Base-by-base conservation (phyloP, 2,888 invertebrate species). In the Meghimatium bilineatum region DNA sequence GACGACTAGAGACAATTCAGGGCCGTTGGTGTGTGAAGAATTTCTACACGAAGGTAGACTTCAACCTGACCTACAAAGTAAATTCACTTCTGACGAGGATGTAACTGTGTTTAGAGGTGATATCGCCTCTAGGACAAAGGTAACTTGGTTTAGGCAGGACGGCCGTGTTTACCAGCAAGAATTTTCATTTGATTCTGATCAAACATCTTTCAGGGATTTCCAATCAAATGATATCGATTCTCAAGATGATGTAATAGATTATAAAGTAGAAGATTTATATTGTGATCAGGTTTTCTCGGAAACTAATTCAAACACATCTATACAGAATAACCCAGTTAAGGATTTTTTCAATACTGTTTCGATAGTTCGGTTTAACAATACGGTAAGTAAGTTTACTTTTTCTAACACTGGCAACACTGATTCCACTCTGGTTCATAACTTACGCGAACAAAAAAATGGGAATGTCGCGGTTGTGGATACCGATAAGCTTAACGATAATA, bases 101-200 rank as follows among this genome's bases (percentile, higher is more conserved):
- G 49, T 66, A 5, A 78, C 78, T 32, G 44, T 32, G 14, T 78
- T 78, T 44, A 66, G 63, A 66, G 38, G 78, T 44, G 49, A 66
- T 8, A 5, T 12, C 26, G 20, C 0, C 29, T 63, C 67, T 26
- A 23, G 26, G 17, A 49, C 67, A 49, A 66, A 44, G 44, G 66
- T 32, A n/a, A 36, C 60, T n/a, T 36, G 60, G n/a, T 49, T 63
- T 63, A 10, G n/a, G 6, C 17, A 67, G 12, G 49, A 29, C n/a
- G 26, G 26, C 34, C 20, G 34, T 34, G 34, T 36, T n/a, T n/a
- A 34, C 14, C 1, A 63, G 3, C 8, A 2, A 17, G 8, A 29
- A 36, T 2, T 6, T 1, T 26, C 44, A 32, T 23, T 26, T 0
- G 32, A 44, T 32, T 29, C 20, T 60, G 44, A 34, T 23, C 32